A percentile compares a stretch with the other conserved stretches of the same genome.
Evolutionary conservation across 2,113 vertebrate species (phyloP).

Genomic region (Neofelis nebulosa): DNA sequence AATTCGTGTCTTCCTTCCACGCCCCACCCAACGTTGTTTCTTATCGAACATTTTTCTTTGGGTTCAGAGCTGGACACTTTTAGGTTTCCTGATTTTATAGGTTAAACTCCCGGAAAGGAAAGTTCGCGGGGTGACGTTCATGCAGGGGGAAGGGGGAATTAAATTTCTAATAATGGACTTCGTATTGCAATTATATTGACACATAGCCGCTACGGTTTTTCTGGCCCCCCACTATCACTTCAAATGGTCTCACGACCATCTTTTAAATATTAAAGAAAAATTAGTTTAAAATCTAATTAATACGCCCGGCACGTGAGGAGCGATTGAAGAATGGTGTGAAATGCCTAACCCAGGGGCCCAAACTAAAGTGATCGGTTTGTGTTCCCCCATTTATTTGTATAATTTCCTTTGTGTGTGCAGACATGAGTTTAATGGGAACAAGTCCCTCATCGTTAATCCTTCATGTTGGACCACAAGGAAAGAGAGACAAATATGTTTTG

Average conservation of each 20-base stretch:
- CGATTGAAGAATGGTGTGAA: background rate
- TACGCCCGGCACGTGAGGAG: background rate
- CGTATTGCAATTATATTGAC: background rate
- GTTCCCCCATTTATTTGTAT: background rate
- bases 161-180: background rate
- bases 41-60: background rate
- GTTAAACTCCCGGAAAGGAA: conserved; percentile 19
- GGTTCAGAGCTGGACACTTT: background rate
- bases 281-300: conserved; percentile 3
- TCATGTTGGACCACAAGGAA: background rate
- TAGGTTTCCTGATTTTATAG: conserved; percentile 8
- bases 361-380: background rate
- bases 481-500: conserved; percentile 9
- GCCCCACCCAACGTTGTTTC: background rate
- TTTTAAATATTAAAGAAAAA: conserved; percentile 35
- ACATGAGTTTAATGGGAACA: background rate
- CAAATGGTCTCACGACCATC: background rate
- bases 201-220: background rate
- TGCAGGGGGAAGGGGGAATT: background rate
- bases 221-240: background rate
- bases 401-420: background rate
- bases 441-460: background rate
- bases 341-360: background rate
- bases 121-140: background rate
- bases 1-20: background rate